Percentiles rank a stretch among this genome's conserved stretches.
Evolutionary conservation across 2,113 vertebrate genomes (phyloP).

Genomic region (Pedetes capensis): DNA sequence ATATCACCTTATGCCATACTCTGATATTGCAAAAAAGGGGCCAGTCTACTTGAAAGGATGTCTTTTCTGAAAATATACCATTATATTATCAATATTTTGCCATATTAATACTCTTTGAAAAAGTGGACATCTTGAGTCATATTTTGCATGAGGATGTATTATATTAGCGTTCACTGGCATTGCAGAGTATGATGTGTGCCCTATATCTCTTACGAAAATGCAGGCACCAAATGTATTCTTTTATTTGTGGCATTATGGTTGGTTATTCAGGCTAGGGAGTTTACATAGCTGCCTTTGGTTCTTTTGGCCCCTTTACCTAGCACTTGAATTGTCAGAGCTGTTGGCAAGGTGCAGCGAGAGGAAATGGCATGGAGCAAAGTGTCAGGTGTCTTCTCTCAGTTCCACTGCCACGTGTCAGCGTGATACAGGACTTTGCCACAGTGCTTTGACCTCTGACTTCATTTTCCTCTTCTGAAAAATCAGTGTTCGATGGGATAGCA

Average conservation of each 20-base stretch:
- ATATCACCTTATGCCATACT: not conserved
- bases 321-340: not conserved
- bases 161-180: not conserved
- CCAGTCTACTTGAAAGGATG: not conserved
- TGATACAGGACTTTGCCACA: not conserved
- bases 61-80: not conserved
- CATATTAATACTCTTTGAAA: not conserved
- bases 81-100: not conserved
- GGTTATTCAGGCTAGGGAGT: not conserved
- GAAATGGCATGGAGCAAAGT: not conserved
- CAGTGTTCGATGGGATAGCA: not conserved
- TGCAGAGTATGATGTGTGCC: not conserved
- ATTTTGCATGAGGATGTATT: not conserved
- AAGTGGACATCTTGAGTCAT: too few relatives aligned
- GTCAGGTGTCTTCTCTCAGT: not conserved
- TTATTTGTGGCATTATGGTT: not conserved
- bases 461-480: slow-evolving; percentile 56
- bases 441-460: not conserved
- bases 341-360: not conserved
- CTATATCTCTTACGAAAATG: not conserved
- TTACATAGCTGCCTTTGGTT: not conserved
- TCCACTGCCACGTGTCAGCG: not conserved
- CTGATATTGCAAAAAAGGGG: slow-evolving; percentile 24
- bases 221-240: not conserved
- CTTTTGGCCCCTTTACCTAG: not conserved